A percentile compares a stretch with the other conserved stretches of the same genome.
Conservation (phyloP, 1,140 invertebrate species). For the Caerostris extrusa region DNA sequence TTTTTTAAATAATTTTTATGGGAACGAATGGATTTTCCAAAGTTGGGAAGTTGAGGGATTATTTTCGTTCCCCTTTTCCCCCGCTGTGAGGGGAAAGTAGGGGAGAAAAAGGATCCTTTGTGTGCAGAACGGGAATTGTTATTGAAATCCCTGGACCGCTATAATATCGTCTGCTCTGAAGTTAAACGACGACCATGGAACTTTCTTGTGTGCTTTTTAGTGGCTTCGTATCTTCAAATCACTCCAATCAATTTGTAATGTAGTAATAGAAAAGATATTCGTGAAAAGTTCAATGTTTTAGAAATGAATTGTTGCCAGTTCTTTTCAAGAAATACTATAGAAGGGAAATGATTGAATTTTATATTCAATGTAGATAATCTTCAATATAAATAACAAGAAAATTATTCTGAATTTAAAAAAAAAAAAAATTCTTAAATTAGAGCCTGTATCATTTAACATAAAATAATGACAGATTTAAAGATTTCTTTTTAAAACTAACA, state of each 20-base stretch:
- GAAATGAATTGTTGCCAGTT: not conserved
- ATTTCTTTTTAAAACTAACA: too few relatives aligned
- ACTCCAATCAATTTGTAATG: not conserved
- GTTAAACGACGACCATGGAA: not conserved
- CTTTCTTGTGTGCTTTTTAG: not conserved
- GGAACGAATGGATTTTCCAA: not conserved
- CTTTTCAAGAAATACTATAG: too few relatives aligned
- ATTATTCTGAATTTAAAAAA: too few relatives aligned
- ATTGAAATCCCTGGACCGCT: conserved; percentile 2
- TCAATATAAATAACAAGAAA: too few relatives aligned
- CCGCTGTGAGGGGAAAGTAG: not conserved
- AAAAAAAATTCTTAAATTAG: too few relatives aligned
- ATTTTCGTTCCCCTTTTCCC: not conserved
- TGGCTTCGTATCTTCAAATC: not conserved
- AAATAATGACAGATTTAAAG: too few relatives aligned
- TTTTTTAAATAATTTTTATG: not conserved
- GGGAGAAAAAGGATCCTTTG: not conserved
- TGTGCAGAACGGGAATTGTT: not conserved
- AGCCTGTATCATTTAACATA: too few relatives aligned
- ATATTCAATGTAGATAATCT: too few relatives aligned
- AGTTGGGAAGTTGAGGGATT: not conserved
- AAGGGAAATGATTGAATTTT: too few relatives aligned
- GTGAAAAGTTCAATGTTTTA: not conserved
- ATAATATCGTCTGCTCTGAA: not conserved
- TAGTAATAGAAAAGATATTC: not conserved